Percentiles rank a stretch among this genome's conserved stretches.
These are phyloP conservation scores for Ctenopoma multispine DNA, from an alignment of 2,797 vertebrate species.

Conservation along the genomic window DNA sequence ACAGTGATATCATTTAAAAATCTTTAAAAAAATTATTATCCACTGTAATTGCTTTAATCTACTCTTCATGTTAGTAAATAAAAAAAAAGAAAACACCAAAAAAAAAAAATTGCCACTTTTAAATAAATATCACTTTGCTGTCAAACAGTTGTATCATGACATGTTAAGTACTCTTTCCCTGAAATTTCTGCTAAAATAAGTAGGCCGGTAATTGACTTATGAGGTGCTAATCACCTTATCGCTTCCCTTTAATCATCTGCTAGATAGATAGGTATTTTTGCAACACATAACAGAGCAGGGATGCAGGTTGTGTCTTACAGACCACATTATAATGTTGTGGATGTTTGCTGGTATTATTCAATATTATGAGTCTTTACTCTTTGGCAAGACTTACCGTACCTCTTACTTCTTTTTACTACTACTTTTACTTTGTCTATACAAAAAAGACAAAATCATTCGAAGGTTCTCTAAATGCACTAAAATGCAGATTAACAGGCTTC, in stretches of 20 bases:
- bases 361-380: slow-evolving; percentile 88
- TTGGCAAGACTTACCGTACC: slow-evolving; percentile 90
- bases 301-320: slow-evolving; percentile 59
- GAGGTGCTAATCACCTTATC: slow-evolving; percentile 36
- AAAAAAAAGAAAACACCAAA: slow-evolving; percentile 81
- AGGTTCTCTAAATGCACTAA: slow-evolving; percentile 78
- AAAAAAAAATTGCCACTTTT: slow-evolving; percentile 58
- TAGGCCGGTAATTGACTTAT: slow-evolving; percentile 52
- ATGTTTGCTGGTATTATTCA: slow-evolving; percentile 89
- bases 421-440: slow-evolving; percentile 29
- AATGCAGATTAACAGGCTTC: slow-evolving; percentile 83
- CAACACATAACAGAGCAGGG: slow-evolving; percentile 57
- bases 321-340: slow-evolving; percentile 64
- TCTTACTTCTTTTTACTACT: slow-evolving; percentile 64
- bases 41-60: slow-evolving; percentile 61
- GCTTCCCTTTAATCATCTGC: slow-evolving; percentile 42
- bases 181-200: slow-evolving; percentile 87
- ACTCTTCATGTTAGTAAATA: slow-evolving; percentile 65
- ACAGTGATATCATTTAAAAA: slow-evolving; percentile 89
- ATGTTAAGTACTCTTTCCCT: slow-evolving; percentile 85
- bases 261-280: slow-evolving; percentile 55
- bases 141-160: slow-evolving; percentile 49
- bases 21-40: slow-evolving; percentile 84
- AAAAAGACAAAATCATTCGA: slow-evolving; percentile 60
- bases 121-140: slow-evolving; percentile 76